Base-by-base conservation (phyloP, 2,888 invertebrate genomes). In the Heteromurus nitidus region DNA sequence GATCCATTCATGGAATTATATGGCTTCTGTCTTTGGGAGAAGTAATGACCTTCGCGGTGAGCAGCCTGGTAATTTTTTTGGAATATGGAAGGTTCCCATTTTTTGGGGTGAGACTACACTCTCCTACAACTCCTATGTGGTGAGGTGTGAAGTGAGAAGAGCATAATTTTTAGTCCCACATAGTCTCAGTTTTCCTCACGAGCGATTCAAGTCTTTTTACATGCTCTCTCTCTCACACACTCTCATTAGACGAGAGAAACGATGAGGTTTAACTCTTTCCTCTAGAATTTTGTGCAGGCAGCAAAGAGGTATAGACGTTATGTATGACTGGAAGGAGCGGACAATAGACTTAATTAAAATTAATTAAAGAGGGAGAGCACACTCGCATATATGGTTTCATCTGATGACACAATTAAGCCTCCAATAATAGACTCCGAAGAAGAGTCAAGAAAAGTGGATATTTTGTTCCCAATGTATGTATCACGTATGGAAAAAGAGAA, bases 281-380 rank as follows among this genome's bases (percentile, higher is more conserved):
- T 64, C 62, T 64, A 60, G 31, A 3, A 7, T 26, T 58, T 47
- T 73, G 2, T 44, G 44, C 76, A 68, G 60, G 44, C 58, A 20
- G 36, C 30, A 65, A 16, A 72, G 26, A 64, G 47, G 20, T n/a
- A n/a, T 62, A 30, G 62, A 62, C 36, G 2, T n/a, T 28, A 67
- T 67, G 42, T 55, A 58, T 22, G 36, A 47, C 47, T 11, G 16
- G 28, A 60, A 18, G 55, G 28, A 64, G 58, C 44, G 73, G 73
- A 80, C 82, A 80, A 85, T 83, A 82, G 86, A 85, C 85, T 86
- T 84, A 86, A 86, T 86, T 86, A 86, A 86, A 86, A 85, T 86
- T 86, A 86, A 86, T 86, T 86, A 86, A 86, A 86, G 85, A 82
- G 81, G 79, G 68, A 44, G 42, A 16, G 16, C 26, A 44, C 50